Conservation (phyloP, 2,113 vertebrate genomes). For the Ceuthmochares aereus region DNA sequence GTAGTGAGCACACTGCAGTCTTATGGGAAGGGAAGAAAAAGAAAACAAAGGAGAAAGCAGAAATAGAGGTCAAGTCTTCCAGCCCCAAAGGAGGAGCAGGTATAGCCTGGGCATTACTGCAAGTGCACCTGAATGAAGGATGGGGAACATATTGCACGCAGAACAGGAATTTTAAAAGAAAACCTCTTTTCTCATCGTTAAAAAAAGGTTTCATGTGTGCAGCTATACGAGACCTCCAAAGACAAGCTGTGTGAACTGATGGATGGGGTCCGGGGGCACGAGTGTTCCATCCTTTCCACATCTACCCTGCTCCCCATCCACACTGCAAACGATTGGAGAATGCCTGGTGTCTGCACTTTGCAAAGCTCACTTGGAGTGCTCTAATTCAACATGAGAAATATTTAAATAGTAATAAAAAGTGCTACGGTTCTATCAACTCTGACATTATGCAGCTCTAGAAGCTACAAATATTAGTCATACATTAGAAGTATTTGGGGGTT, state of each 20-base stretch:
- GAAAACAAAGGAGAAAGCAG: not conserved
- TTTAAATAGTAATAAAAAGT: not conserved
- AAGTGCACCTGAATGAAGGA: not conserved
- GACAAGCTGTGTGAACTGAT: not conserved
- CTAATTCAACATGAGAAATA: fast-evolving
- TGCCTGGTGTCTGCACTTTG: not conserved
- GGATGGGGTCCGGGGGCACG: not conserved
- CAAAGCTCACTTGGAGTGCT: not conserved
- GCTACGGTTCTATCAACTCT: not conserved
- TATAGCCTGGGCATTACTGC: not conserved
- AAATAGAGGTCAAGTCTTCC: not conserved
- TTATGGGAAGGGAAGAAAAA: not conserved
- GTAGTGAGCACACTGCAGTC: not conserved
- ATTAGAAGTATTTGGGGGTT: not conserved
- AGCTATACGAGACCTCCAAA: not conserved
- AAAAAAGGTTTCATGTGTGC: not conserved
- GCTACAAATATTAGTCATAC: fast-evolving
- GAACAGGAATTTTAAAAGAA: not conserved
- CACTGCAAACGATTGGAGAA: fast-evolving
- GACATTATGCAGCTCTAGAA: no score
- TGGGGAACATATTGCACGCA: not conserved
- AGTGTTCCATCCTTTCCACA: fast-evolving
- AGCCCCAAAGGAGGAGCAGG: not conserved
- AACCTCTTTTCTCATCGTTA: not conserved
- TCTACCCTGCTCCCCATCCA: not conserved